phyloP scores from a whole-genome alignment of 2,113 vertebrate species.

The Etheostoma cragini region DNA sequence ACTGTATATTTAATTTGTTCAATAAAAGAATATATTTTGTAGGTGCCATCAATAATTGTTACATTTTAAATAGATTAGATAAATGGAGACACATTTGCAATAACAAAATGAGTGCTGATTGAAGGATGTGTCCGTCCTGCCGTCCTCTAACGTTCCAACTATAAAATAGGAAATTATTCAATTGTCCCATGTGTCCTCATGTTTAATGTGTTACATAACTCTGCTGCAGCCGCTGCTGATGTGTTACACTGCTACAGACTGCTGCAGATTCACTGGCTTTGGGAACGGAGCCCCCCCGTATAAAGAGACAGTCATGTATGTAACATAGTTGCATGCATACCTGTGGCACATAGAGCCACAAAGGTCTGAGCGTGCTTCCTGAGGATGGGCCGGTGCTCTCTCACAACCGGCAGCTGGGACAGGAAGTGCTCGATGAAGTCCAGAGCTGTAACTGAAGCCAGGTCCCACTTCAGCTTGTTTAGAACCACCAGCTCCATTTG shows the following conservation, averaged over 20 bases:
- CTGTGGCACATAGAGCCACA: conserved; percentile 95
- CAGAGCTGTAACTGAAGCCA: conserved; percentile 93
- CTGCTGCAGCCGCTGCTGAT: not conserved
- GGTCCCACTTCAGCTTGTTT: conserved; percentile 97
- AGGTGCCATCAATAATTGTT: too few relatives aligned
- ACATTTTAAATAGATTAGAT: too few relatives aligned
- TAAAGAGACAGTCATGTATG: not conserved
- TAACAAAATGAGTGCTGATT: too few relatives aligned
- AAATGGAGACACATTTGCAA: too few relatives aligned
- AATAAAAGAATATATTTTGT: too few relatives aligned
- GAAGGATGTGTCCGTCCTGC: not conserved
- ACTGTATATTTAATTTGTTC: too few relatives aligned
- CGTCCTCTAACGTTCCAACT: not conserved
- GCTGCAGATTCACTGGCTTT: not conserved
- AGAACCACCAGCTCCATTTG: conserved; percentile 95
- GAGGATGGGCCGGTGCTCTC: conserved; percentile 90
- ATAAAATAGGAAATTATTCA: not conserved
- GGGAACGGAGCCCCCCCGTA: too few relatives aligned
- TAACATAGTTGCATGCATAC: conserved; percentile 74
- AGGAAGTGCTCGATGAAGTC: conserved; percentile 98
- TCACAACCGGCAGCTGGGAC: conserved; percentile 89
- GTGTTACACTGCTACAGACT: not conserved
- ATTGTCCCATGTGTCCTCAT: too few relatives aligned
- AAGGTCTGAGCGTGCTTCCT: conserved; percentile 97
- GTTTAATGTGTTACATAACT: too few relatives aligned